Base-by-base conservation (phyloP, 2,113 vertebrate species). In the Hippopotamus amphibius region DNA sequence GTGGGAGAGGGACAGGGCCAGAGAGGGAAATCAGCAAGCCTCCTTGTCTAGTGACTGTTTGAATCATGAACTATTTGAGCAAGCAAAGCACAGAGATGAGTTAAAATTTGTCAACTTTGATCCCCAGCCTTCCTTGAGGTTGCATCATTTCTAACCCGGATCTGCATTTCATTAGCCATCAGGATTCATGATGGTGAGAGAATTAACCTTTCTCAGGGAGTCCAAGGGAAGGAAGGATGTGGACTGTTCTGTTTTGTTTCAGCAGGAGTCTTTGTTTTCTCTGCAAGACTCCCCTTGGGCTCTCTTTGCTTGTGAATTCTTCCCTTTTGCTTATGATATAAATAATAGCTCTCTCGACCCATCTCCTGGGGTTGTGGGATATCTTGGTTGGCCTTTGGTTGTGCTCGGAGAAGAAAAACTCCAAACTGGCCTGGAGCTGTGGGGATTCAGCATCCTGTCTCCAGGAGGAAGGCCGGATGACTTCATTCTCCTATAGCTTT, bases 181-280 rank as follows among this genome's bases (percentile, higher is more conserved):
- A 33, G 26, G 74, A 82, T 68, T 81, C 50, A 50, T 41, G 81
- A 74, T 46, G 22, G 41, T 68, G 66, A 83, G 41, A 91, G 59
- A 79, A 84, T 94, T 33, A 68, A 89, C 59, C 59, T 95, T 92
- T 80, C 69, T 80, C 55, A 66, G 55, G 33, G 48, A 50, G 37
- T 68, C 41, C 43, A 71, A 89, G 43, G 68, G 59, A 81, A 93
- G 57, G n/a, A 76, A 93, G 43, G 22, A 59, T 72, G 66, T 15
- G 11, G 57, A 88, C 7, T 82, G 72, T 97, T 82, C 28, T 26
- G n/a, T 87, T 93, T 83, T 46, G 71, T 87, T 95, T 93, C 55
- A 92, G 41, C 72, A 61, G 71, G 57, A 85, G 77, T 79, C 71
- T 93, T 63, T 71, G 50, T 69, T 94, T 92, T 88, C 43, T 94